These are phyloP conservation scores for Orchesella flavescens DNA, from an alignment of 2,888 invertebrate species.

Conservation along the genomic window DNA sequence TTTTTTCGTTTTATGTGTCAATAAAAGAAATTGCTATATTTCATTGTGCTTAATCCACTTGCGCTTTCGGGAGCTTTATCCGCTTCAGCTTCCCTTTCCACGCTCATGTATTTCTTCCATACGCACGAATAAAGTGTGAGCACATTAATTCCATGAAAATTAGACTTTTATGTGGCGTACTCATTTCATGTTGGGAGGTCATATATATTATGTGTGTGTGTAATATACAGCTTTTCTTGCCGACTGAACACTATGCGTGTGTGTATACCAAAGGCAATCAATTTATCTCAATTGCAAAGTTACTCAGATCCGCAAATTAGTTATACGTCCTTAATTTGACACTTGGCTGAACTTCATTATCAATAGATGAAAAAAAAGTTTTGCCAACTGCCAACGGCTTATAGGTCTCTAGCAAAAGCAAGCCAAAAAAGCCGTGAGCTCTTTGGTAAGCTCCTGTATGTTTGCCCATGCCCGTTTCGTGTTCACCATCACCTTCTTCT, in stretches of 20 bases:
- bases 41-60: conserved; percentile 19
- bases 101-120: neutral
- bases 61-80: conserved; percentile 12
- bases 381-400: conserved; percentile 24
- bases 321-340: conserved; percentile 36
- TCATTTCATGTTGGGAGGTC: conserved; percentile 35
- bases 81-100: neutral
- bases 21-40: neutral
- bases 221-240: neutral
- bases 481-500: too few species aligned
- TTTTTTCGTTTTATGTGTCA: conserved; percentile 12
- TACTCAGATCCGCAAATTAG: conserved; percentile 36
- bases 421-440: neutral
- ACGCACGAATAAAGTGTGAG: conserved; percentile 7
- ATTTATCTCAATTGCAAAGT: conserved; percentile 46
- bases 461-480: too few species aligned
- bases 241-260: neutral
- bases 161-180: conserved; percentile 43
- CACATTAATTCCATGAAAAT: conserved; percentile 44
- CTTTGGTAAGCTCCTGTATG: neutral
- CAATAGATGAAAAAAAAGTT: conserved; percentile 24
- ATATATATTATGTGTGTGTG: too few species aligned
- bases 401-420: neutral
- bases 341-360: conserved; percentile 45
- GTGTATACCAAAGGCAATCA: conserved; percentile 18